phyloP scores from a whole-genome alignment of 1,140 invertebrate genomes.

The Diachasmimorpha longicaudata region DNA sequence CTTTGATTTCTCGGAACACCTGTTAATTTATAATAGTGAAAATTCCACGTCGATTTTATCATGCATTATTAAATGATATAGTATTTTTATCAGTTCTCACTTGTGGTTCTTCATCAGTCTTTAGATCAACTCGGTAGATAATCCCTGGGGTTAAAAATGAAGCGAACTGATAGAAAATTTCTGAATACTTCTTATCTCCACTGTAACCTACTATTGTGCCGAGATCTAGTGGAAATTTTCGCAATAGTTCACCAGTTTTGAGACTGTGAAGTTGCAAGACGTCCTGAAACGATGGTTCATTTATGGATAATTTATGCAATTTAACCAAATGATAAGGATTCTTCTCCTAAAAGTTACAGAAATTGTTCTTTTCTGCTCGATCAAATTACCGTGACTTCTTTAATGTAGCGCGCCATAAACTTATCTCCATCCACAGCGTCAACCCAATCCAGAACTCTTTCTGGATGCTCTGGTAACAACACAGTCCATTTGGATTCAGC shows the following conservation, averaged over 20 bases:
- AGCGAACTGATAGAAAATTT: conserved; percentile 93
- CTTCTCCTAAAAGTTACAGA: too few species aligned
- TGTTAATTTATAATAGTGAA: conserved; percentile 45
- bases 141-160: conserved; percentile 92
- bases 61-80: conserved; percentile 9
- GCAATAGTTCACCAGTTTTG: conserved; percentile 74
- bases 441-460: conserved; percentile 90
- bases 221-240: conserved; percentile 80
- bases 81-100: conserved; percentile 57
- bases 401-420: conserved; percentile 88
- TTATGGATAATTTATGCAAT: conserved; percentile 24
- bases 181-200: conserved; percentile 82
- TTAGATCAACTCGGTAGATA: conserved; percentile 88
- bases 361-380: background rate
- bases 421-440: conserved; percentile 83
- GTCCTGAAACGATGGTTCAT: conserved; percentile 66
- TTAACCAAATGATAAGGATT: background rate
- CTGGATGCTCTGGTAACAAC: conserved; percentile 83
- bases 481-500: conserved; percentile 82
- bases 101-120: conserved; percentile 69
- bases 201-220: conserved; percentile 86
- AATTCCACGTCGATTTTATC: conserved; percentile 24
- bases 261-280: conserved; percentile 83
- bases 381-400: conserved; percentile 88
- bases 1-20: conserved; percentile 83